These are phyloP conservation scores for Mobula hypostoma DNA, from an alignment of 2,113 vertebrate genomes.

Conservation along the genomic window DNA sequence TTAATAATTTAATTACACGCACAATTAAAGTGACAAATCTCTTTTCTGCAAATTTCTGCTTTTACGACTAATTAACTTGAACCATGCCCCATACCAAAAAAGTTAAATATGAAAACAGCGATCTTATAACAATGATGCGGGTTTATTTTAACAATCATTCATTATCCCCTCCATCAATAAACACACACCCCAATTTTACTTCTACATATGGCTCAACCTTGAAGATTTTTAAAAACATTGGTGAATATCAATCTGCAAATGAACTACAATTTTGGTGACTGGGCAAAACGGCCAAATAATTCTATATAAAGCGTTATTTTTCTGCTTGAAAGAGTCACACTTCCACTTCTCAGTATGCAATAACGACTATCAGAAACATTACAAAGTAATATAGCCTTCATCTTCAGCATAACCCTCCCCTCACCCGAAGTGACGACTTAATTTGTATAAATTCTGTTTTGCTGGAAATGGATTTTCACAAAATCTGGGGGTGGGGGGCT, in stretches of 20 bases:
- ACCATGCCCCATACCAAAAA: background rate
- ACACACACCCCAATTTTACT: background rate
- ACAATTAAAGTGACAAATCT: constrained; percentile 28
- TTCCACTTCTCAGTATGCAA: background rate
- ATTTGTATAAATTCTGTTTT: constrained; percentile 4
- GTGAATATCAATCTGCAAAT: background rate
- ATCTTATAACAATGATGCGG: background rate
- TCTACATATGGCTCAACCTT: background rate
- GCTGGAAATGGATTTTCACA: background rate
- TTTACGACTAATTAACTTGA: background rate
- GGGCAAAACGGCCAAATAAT: background rate
- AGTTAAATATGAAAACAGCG: background rate
- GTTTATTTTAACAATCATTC: background rate
- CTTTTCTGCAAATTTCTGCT: background rate
- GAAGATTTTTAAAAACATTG: background rate
- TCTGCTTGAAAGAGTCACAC: background rate
- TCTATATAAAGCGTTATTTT: background rate
- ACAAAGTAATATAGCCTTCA: background rate
- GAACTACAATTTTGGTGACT: background rate
- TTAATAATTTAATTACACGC: constrained; percentile 23
- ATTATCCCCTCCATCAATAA: background rate
- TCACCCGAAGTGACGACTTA: background rate
- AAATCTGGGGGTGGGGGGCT: background rate
- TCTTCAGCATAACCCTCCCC: background rate
- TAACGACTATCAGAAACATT: background rate